phyloP scores from a whole-genome alignment of 2,113 vertebrate species.

The Plectropomus leopardus region DNA sequence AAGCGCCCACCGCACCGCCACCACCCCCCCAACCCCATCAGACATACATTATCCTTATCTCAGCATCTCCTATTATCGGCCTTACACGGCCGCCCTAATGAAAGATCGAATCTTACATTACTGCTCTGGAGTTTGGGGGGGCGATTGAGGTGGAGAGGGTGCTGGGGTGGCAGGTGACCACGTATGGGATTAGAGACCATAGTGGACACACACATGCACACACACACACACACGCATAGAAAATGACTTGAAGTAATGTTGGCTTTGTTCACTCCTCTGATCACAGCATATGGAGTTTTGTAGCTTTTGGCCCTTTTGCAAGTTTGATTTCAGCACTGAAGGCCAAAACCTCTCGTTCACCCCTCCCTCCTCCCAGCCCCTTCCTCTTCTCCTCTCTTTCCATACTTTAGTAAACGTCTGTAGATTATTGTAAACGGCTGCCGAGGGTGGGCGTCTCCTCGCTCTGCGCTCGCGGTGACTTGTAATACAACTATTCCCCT shows the following conservation, averaged over 20 bases:
- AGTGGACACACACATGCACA: neutral
- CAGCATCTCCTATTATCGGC: slow-evolving; percentile 78
- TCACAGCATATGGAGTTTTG: slow-evolving; percentile 62
- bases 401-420: slow-evolving; percentile 60
- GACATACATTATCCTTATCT: slow-evolving; percentile 74
- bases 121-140: slow-evolving; percentile 11
- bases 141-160: neutral
- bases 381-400: neutral
- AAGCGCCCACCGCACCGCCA: neutral
- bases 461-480: slow-evolving; percentile 75
- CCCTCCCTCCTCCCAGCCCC: neutral
- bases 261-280: slow-evolving; percentile 39
- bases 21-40: neutral
- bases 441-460: slow-evolving; percentile 64
- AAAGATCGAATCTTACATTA: slow-evolving; percentile 77
- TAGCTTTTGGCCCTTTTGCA: slow-evolving; percentile 52
- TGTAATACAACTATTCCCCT: slow-evolving; percentile 84
- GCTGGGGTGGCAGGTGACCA: slow-evolving; percentile 31
- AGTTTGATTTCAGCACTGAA: slow-evolving; percentile 51
- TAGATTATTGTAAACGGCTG: slow-evolving; percentile 79
- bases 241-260: slow-evolving; percentile 13
- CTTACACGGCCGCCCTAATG: slow-evolving; percentile 76
- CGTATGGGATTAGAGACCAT: neutral
- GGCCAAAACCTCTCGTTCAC: slow-evolving; percentile 29
- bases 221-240: neutral